These are phyloP conservation scores for Orchestes rusci DNA, from an alignment of 2,888 invertebrate genomes.

Conservation along the genomic window DNA sequence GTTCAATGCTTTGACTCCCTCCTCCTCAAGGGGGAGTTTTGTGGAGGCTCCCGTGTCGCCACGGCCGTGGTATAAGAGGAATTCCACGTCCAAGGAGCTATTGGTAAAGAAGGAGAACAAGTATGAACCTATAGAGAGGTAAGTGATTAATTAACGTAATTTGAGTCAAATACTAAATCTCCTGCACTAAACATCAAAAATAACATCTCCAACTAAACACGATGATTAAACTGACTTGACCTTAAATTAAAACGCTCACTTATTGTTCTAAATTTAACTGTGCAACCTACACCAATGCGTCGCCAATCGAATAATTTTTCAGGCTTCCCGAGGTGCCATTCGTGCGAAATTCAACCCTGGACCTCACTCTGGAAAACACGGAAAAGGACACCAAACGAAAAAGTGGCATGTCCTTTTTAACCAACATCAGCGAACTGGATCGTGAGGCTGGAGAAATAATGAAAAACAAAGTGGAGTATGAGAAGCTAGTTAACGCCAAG, in stretches of 20 bases:
- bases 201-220: too few species aligned
- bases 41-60: constrained; percentile 46
- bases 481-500: constrained; percentile 4
- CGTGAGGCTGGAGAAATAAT: constrained; percentile 71
- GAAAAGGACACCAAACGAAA: constrained; percentile 46
- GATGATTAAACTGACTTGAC: constrained; percentile 2
- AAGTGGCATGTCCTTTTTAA: constrained; percentile 55
- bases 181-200: too few species aligned
- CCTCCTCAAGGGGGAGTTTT: constrained; percentile 33
- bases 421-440: constrained; percentile 73
- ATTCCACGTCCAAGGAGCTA: constrained; percentile 39
- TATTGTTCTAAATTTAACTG: neutral
- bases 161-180: too few species aligned
- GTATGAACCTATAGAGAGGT: constrained; percentile 23
- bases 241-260: neutral
- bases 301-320: constrained; percentile 1
- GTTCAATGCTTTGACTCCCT: constrained; percentile 25
- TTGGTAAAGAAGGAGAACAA: constrained; percentile 33
- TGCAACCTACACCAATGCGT: neutral
- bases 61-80: constrained; percentile 61
- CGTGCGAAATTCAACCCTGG: constrained; percentile 45
- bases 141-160: constrained; percentile 3
- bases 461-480: constrained; percentile 38
- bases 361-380: constrained; percentile 30
- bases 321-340: constrained; percentile 49